Conservation (phyloP, 2,113 vertebrate species). For the Syngnathoides biaculeatus region DNA sequence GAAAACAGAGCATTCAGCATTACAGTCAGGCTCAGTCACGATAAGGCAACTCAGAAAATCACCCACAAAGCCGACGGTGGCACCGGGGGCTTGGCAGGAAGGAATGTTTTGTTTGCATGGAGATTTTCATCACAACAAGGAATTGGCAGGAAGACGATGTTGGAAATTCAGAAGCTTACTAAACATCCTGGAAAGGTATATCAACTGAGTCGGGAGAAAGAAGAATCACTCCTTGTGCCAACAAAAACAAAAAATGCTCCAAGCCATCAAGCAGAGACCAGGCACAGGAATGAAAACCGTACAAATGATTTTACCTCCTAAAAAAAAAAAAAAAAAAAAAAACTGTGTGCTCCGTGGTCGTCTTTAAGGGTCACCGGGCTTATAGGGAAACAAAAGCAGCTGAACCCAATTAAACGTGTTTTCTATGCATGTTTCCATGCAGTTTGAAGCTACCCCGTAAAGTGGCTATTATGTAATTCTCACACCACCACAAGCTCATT, state of each 20-base stretch:
- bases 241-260: slow-evolving; percentile 37
- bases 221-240: slow-evolving; percentile 40
- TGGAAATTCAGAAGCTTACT: slow-evolving; percentile 35
- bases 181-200: slow-evolving; percentile 18
- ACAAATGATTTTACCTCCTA: slow-evolving; percentile 13
- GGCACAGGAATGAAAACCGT: slow-evolving; percentile 18
- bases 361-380: slow-evolving; percentile 16
- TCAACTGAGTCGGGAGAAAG: slow-evolving; percentile 27
- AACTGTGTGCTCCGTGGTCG: slow-evolving; percentile 12
- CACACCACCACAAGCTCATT: slow-evolving; percentile 19
- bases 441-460: slow-evolving; percentile 12
- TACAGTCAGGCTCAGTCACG: slow-evolving; percentile 14
- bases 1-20: slow-evolving; percentile 44
- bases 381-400: slow-evolving; percentile 26
- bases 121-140: slow-evolving; percentile 41
- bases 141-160: slow-evolving; percentile 24
- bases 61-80: slow-evolving; percentile 24
- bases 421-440: slow-evolving; percentile 5
- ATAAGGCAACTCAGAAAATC: slow-evolving; percentile 34
- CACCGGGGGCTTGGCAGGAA: slow-evolving; percentile 26
- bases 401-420: slow-evolving; percentile 27
- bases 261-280: slow-evolving; percentile 35
- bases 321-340: slow-evolving; percentile 9
- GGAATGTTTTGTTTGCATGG: slow-evolving; percentile 40
- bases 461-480: slow-evolving; percentile 27